Percentiles rank a stretch among this genome's conserved stretches.
phyloP scores from a whole-genome alignment of 2,797 vertebrate genomes.

The Paguma larvata region DNA sequence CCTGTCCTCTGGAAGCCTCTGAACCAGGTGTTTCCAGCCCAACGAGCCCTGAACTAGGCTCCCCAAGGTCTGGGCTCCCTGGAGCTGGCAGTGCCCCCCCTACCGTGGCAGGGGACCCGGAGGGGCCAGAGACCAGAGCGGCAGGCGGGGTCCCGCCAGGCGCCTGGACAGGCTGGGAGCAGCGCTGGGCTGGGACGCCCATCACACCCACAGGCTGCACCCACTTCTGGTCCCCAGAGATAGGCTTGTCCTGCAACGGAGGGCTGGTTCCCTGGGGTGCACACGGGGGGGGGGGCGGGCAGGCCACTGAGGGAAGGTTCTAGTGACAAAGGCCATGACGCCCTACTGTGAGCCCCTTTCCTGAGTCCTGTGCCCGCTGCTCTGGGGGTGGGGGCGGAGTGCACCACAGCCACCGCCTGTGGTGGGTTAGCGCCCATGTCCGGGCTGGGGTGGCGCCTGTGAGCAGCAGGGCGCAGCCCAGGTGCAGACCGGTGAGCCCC shows the following conservation, averaged over 20 bases:
- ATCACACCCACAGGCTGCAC: background rate
- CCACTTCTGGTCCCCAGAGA: background rate
- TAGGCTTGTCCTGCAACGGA: too few relatives aligned
- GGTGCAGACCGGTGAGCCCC: background rate
- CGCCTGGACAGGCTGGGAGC: background rate
- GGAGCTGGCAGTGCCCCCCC: background rate
- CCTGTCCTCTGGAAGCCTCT: background rate
- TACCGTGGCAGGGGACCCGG: background rate
- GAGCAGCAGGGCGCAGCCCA: background rate
- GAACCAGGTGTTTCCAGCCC: background rate
- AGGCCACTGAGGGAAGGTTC: background rate
- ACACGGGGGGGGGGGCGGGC: background rate
- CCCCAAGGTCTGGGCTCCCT: background rate
- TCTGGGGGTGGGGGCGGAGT: rapidly evolving
- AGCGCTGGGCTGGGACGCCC: rapidly evolving
- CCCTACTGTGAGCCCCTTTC: rapidly evolving
- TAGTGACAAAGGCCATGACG: background rate
- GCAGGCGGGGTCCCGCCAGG: background rate
- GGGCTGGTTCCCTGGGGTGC: background rate
- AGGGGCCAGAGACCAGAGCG: background rate
- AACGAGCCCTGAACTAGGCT: background rate
- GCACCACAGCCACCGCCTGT: too few relatives aligned
- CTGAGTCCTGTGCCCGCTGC: background rate
- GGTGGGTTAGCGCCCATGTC: background rate
- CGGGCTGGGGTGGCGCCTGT: background rate